Conservation (phyloP, 2,797 vertebrate species). For the Sebastes hubbsi region DNA sequence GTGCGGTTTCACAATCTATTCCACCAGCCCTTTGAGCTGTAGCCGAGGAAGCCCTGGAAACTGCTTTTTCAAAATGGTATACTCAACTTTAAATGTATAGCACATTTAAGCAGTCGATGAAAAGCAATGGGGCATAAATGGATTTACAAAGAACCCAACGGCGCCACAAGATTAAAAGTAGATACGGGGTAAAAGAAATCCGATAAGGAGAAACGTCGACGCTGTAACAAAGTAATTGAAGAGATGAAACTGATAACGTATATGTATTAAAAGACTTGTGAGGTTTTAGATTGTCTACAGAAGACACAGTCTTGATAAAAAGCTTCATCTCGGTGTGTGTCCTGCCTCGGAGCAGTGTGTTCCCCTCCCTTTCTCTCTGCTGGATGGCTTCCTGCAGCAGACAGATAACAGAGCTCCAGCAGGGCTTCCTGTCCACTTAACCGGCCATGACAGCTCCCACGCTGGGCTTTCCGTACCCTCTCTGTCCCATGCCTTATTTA, state of each 20-base stretch:
- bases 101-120: background rate
- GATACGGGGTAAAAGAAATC: background rate
- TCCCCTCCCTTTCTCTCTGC: background rate
- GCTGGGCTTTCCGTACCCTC: constrained; percentile 43
- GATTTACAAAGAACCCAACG: background rate
- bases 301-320: constrained; percentile 34
- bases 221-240: background rate
- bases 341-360: constrained; percentile 18
- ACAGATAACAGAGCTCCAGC: constrained; percentile 70
- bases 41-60: background rate
- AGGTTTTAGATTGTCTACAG: constrained; percentile 1
- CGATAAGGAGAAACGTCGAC: background rate
- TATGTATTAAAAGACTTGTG: background rate
- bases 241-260: constrained; percentile 19
- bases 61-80: background rate
- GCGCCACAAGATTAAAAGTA: background rate
- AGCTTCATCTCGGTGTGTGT: constrained; percentile 25
- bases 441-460: constrained; percentile 56
- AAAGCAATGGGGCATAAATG: background rate
- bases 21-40: background rate
- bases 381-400: constrained; percentile 53
- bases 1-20: background rate
- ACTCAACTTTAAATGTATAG: background rate
- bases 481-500: constrained; percentile 33
- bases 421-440: constrained; percentile 60